These are phyloP conservation scores for Petrophora chlorosata DNA, from an alignment of 2,888 invertebrate genomes.

Conservation along the genomic window DNA sequence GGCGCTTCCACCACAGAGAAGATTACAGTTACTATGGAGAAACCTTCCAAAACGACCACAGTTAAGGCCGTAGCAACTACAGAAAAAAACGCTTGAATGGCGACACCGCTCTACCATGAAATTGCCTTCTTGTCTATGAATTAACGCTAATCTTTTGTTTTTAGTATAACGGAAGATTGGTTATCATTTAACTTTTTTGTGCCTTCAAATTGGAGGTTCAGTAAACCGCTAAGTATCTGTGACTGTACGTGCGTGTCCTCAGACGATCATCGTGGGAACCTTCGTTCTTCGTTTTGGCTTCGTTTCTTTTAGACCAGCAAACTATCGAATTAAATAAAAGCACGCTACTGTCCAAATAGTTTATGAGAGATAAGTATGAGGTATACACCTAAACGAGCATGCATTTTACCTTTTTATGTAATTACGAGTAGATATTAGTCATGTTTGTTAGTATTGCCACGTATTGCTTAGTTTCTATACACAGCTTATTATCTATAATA, in stretches of 20 bases:
- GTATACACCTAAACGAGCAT: no score
- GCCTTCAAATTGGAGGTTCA: slow-evolving; percentile 12
- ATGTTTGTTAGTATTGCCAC: no score
- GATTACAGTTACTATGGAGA: slow-evolving; percentile 13
- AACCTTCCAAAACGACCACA: slow-evolving; percentile 23
- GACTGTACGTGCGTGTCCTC: slow-evolving; percentile 23
- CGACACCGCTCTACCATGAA: slow-evolving; percentile 54
- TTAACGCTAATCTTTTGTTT: slow-evolving; percentile 33
- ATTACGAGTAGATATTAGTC: no score
- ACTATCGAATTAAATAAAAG: not conserved
- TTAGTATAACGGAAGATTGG: slow-evolving; percentile 15
- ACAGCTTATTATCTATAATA: no score
- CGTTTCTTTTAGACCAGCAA: not conserved
- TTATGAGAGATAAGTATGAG: no score
- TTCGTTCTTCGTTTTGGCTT: not conserved
- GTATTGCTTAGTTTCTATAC: no score
- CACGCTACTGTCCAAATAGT: no score
- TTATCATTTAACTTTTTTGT: slow-evolving; percentile 17
- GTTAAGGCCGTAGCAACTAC: not conserved
- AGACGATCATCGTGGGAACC: slow-evolving; percentile 21
- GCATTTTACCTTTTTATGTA: no score
- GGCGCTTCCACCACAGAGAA: slow-evolving; percentile 21
- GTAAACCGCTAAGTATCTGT: slow-evolving; percentile 19
- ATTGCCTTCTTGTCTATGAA: slow-evolving; percentile 54
- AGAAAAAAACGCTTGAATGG: slow-evolving; percentile 52